Evolutionary conservation across 1,140 invertebrate species (phyloP).

Genomic region (Caenorhabditis tropicalis): DNA sequence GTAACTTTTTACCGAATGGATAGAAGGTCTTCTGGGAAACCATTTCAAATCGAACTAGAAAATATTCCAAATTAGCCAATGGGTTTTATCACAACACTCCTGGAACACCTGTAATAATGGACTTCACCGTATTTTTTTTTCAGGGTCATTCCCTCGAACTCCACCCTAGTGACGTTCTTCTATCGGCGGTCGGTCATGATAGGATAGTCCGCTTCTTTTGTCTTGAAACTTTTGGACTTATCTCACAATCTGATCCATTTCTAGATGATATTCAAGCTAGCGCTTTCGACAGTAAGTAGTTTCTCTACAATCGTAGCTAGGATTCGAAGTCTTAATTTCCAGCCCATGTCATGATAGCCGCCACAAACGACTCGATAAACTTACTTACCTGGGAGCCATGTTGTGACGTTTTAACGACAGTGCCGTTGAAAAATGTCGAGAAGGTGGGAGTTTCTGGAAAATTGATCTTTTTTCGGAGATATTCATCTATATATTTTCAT

Average conservation of each 20-base stretch:
- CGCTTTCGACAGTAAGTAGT: conserved; percentile 18
- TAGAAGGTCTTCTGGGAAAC: no score
- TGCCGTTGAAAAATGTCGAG: conserved; percentile 21
- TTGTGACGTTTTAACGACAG: conserved; percentile 1
- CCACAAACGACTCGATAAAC: conserved; percentile 19
- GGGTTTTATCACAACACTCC: no score
- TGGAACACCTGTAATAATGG: no score
- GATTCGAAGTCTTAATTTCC: no score
- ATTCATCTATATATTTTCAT: not conserved
- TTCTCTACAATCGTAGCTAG: no score
- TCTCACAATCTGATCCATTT: conserved; percentile 10
- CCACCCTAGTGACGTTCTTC: not conserved
- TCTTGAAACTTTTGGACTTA: not conserved
- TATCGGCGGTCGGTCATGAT: not conserved
- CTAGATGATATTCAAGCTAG: conserved; percentile 22
- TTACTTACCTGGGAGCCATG: conserved; percentile 24
- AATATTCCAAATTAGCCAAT: no score
- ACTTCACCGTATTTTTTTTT: not conserved
- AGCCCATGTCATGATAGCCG: conserved; percentile 38
- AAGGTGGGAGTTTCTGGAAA: not conserved
- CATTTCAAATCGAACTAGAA: no score
- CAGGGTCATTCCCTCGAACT: conserved; percentile 14
- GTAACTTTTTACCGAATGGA: no score
- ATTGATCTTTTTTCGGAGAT: not conserved
- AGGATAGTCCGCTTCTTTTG: conserved; percentile 29